These are phyloP conservation scores for Columba livia DNA, from an alignment of 2,113 vertebrate species.

Conservation along the genomic window DNA sequence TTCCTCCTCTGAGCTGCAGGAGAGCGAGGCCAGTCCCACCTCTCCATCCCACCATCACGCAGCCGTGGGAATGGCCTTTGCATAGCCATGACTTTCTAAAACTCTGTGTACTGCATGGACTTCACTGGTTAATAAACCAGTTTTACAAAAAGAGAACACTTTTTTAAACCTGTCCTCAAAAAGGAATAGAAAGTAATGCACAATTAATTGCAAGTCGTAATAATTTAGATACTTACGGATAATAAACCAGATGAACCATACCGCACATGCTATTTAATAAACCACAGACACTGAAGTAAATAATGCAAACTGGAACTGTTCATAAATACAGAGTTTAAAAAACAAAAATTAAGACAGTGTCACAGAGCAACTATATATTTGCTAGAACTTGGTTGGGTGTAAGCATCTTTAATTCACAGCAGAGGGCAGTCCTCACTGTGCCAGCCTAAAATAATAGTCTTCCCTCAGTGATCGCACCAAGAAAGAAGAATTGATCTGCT, in stretches of 20 bases:
- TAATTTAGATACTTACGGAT: background rate
- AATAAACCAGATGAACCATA: background rate
- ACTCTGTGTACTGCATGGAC: background rate
- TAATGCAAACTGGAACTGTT: background rate
- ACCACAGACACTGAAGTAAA: background rate
- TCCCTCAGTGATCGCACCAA: background rate
- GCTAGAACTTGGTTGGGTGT: background rate
- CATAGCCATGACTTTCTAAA: background rate
- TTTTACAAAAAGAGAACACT: background rate
- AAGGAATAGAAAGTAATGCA: background rate
- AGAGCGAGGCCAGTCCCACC: fast-evolving
- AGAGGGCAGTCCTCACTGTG: background rate
- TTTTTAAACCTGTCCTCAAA: background rate
- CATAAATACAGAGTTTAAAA: background rate
- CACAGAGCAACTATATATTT: background rate
- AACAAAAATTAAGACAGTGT: background rate
- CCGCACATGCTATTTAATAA: background rate
- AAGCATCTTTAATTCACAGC: background rate
- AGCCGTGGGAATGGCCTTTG: background rate
- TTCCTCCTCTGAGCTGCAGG: background rate
- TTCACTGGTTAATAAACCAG: background rate
- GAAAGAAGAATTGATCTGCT: background rate
- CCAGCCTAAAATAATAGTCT: background rate
- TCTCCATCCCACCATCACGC: background rate
- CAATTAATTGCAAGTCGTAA: background rate